Percentiles rank a stretch among this genome's conserved stretches.
phyloP scores from a whole-genome alignment of 2,888 invertebrate species.

The Drosophila fungiperda region DNA sequence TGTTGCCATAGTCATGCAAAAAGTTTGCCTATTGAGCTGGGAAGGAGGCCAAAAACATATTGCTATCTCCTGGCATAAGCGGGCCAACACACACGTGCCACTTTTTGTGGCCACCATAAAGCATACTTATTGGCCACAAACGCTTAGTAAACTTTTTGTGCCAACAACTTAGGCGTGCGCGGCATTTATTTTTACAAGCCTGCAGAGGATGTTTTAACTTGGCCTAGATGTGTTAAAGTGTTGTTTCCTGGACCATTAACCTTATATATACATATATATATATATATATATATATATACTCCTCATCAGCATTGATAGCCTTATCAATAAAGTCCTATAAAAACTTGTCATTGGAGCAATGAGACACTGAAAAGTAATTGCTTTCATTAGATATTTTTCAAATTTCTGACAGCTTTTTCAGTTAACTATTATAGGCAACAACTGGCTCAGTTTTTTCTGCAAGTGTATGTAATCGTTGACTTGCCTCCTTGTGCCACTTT shows the following conservation, averaged over 20 bases:
- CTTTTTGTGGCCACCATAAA: constrained; percentile 39
- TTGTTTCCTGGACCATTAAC: not conserved
- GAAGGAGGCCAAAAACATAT: not conserved
- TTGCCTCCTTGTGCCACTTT: constrained; percentile 6
- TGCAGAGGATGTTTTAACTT: constrained; percentile 6
- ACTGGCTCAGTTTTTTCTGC: not conserved
- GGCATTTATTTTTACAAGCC: not conserved
- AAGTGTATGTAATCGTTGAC: not conserved
- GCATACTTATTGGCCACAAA: constrained; percentile 45
- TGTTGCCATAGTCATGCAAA: constrained; percentile 13
- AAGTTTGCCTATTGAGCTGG: not conserved
- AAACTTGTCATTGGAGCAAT: not conserved
- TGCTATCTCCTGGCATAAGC: not conserved
- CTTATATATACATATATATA: not conserved
- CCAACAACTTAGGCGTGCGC: not conserved
- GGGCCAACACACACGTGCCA: constrained; percentile 51
- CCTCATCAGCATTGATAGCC: not conserved
- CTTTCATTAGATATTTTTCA: not conserved
- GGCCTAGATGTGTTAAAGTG: not conserved
- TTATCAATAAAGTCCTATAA: not conserved
- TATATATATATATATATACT: not conserved
- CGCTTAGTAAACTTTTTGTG: constrained; percentile 46
- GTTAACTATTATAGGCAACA: not conserved
- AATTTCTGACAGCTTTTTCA: not conserved
- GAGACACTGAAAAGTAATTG: not conserved